These are phyloP conservation scores for Ophthalmolycus amberensis DNA, from an alignment of 2,113 vertebrate species.

Conservation along the genomic window DNA sequence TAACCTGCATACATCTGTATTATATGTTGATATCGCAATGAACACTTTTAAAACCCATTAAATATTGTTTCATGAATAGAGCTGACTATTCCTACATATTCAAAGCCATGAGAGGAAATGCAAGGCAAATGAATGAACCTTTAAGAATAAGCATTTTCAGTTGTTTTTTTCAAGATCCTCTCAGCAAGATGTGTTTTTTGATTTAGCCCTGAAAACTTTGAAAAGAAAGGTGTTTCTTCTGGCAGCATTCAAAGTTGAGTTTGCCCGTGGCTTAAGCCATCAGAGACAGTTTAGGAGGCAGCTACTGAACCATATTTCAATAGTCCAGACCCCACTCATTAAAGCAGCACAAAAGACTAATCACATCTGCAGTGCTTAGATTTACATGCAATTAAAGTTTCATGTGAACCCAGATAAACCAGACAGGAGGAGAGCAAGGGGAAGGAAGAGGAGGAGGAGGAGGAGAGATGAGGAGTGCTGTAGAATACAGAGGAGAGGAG, in stretches of 20 bases:
- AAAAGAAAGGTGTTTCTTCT: background rate
- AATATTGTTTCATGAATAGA: background rate
- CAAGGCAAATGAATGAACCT: slow-evolving; percentile 14
- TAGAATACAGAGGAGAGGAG: slow-evolving; percentile 17
- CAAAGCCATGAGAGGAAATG: background rate
- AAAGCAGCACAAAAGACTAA: slow-evolving; percentile 79
- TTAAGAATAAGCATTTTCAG: background rate
- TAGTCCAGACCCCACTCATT: slow-evolving; percentile 72
- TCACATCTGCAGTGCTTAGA: slow-evolving; percentile 76
- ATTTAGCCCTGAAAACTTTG: slow-evolving; percentile 6
- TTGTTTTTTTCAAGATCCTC: background rate
- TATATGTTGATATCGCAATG: background rate
- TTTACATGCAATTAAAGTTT: slow-evolving; percentile 82
- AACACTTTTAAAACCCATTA: background rate
- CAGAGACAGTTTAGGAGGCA: slow-evolving; percentile 39
- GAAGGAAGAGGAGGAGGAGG: slow-evolving; percentile 13
- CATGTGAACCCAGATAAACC: slow-evolving; percentile 73
- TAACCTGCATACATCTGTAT: background rate
- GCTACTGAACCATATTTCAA: slow-evolving; percentile 49
- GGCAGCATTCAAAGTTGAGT: slow-evolving; percentile 28
- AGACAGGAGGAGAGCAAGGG: slow-evolving; percentile 28
- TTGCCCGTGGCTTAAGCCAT: slow-evolving; percentile 36
- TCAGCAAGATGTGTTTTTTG: background rate
- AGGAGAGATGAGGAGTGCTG: slow-evolving; percentile 8
- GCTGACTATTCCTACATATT: background rate